Conservation (phyloP, 1,140 invertebrate species). For the Drosophila athabasca region DNA sequence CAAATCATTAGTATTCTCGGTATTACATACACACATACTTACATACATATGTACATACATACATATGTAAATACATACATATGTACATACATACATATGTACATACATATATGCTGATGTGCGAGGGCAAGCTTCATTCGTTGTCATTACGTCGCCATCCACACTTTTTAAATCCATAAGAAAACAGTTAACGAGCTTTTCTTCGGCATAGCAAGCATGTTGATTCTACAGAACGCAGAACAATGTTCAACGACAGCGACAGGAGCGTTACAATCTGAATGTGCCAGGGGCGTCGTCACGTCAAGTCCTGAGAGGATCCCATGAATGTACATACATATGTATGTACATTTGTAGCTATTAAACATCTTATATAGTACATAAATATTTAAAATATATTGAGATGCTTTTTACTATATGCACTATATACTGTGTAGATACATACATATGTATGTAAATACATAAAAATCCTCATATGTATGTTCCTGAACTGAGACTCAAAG, state of each 20-base stretch:
- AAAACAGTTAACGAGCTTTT: constrained; percentile 62
- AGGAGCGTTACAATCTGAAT: constrained; percentile 4
- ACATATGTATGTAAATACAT: constrained; percentile 8
- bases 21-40: background rate
- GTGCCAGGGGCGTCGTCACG: constrained; percentile 6
- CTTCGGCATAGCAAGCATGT: constrained; percentile 20
- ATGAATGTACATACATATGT: constrained; percentile 11
- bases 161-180: constrained; percentile 41
- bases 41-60: background rate
- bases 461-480: constrained; percentile 6
- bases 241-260: constrained; percentile 26
- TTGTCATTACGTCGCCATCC: constrained; percentile 37
- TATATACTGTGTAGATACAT: no score
- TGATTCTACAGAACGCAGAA: constrained; percentile 37
- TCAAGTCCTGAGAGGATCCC: background rate
- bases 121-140: constrained; percentile 31
- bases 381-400: constrained; percentile 1
- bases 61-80: background rate
- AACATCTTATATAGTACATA: background rate
- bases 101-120: background rate
- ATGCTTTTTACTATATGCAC: no score
- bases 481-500: constrained; percentile 9
- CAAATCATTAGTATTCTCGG: no score
- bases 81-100: background rate
- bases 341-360: no score